Base-by-base conservation (phyloP, 2,888 invertebrate species). In the Drosophila limbata region DNA sequence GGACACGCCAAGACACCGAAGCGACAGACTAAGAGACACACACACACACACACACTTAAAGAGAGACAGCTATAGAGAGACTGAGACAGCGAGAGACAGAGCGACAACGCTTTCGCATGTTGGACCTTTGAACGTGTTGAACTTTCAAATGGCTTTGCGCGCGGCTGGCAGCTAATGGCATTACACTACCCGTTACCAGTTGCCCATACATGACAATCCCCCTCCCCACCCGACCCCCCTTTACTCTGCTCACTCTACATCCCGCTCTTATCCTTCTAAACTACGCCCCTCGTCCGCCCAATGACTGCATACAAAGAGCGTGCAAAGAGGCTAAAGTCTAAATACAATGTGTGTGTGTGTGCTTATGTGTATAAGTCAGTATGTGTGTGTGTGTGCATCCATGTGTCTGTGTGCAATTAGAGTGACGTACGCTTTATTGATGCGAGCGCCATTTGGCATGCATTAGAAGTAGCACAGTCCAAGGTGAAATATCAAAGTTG, bases 111-210 rank as follows among this genome's bases (percentile, higher is more conserved):
- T 65, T 65, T 80, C 74, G 77, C 82, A 86, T 88, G 88, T 85
- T 71, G 88, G 77, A 88, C 84, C 89, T 88, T 84, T 88, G 84
- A 84, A 88, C 84, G 84, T 84, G 84, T 84, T 88, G 84, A 84
- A 88, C 84, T 84, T 88, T 84, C 87, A 84, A 84, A 84, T 88
- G 89, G 89, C 84, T 86, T 86, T 84, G 87, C 86, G 75, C 87
- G 79, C 87, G 89, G 79, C 89, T 87, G 81, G 79, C 84, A 84
- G 87, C 84, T 84, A 84, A 84, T 84, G 84, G 89, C 84, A 84
- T 84, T 84, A 87, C 88, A 77, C 79, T 81, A 67, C 78, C 73
- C 70, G 64, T 70, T 71, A 63, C 59, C 59, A 60, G 60, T 51
- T 9, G 40, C 31, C 51, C 52, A 40, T 40, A 28, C 50, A 50